Base-by-base conservation (phyloP, 2,113 vertebrate species). In the Corvus moneduloides region DNA sequence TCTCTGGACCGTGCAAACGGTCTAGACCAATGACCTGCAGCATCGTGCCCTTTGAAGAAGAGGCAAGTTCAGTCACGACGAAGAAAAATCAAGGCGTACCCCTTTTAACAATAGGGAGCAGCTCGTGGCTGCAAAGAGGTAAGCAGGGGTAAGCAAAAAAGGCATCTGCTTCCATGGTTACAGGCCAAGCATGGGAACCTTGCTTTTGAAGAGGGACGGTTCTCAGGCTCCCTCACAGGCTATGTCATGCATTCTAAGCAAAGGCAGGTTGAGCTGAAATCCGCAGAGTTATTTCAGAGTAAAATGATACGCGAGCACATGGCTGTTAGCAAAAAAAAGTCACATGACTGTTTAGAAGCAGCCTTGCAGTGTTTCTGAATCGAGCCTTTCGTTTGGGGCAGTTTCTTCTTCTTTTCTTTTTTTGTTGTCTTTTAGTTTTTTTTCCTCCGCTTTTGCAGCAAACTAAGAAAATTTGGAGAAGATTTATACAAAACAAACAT, bases 81-180 rank as follows among this genome's bases (percentile, higher is more conserved):
- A 98, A 99, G 99, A 99, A 98, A 99, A 99, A 98, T 98, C 98
- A 97, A 98, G 98, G 98, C 98, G 94, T 96, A 98, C 98, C 98
- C 98, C 98, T 96, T 98, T 98, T 98, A 98, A 99, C 98, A 99
- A 98, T 98, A 98, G 97, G 98, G 98, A 98, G 98, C 98, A 98
- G 99, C 98, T 98, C 98, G 97, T 98, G 98, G 98, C 98, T 99
- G 98, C 99, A 98, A 98, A 99, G 99, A 99, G 99, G 99, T 99
- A 99, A 99, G 99, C 98, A 98, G 98, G 98, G 98, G 98, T 98
- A 98, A 98, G 98, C 95, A 98, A 98, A 98, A 98, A 97, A 98
- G 97, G 98, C 99, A 99, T 99, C 99, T 99, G 99, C 99, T 99
- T 99, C 99, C 99, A 99, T 99, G 99, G 99, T 99, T 99, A 99